Evolutionary conservation across 2,888 invertebrate genomes (phyloP), one percentile per base, ranked within the genome.

Genomic region (Agriopis leucophaearia): DNA sequence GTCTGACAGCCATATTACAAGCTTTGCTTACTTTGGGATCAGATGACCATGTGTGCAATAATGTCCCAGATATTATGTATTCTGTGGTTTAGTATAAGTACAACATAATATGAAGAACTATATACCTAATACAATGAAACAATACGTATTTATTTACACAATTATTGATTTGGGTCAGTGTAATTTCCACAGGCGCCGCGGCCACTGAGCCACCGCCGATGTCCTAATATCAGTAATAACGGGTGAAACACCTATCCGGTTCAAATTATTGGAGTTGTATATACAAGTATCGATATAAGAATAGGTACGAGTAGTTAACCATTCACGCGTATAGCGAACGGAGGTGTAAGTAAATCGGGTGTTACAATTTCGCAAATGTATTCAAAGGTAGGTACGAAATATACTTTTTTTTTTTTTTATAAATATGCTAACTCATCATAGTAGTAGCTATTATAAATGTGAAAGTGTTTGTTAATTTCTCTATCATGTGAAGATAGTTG

Each of bases 121-220:
- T n/a, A 27, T 27, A 27, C 27, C 27, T 27, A 48, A 10, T 18
- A 48, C 18, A 54, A 40, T 60, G 15, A 10, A 63, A 40, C 55
- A 52, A 57, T 27, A n/a, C n/a, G n/a, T n/a, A 45, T 48, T 61
- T 64, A 63, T 62, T 72, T 81, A 75, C 86, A 77, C 83, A 78
- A 68, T 64, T 15, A n/a, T 13, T 75, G 81, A 81, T 84, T 79
- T 81, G 82, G 82, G 80, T 82, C 82, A 83, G 75, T 85, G 85
- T 81, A 80, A 76, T 80, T 80, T 75, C 77, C 78, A 75, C 78
- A 81, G 71, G 71, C 71, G 68, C 70, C 56, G 63, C 61, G 51
- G 47, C 38, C 44, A 2, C 40, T 47, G 45, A 59, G 65, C 69
- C 63, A 54, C 70, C 64, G 55, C 47, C 69, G 64, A 69, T 73